Base-by-base conservation (phyloP, 64 coral and sea anemone genomes). In the Dendronephthya gigantea region DNA sequence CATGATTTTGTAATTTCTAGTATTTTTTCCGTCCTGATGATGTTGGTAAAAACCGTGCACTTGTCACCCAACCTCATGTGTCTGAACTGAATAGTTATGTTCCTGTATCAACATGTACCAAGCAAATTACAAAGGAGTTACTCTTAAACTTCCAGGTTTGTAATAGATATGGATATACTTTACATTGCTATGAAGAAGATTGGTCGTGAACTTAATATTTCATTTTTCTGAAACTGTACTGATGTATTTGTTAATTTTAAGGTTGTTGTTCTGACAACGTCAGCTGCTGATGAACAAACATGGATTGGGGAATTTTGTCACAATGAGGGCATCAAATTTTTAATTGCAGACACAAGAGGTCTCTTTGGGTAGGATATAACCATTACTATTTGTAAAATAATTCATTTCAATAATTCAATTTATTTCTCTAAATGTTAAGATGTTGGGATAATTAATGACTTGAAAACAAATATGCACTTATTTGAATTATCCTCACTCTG, bases 251-350 rank as follows among this genome's bases (percentile, higher is more conserved):
- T 40, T 43, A 30, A 33, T 39, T 83, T 87, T 15, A 27, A 97
- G 94, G 94, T 97, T 36, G 89, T 97, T 49, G 94, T 97, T 10
- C 89, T 97, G 2, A 91, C 94, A 31, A 79, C 93, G 22, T 97
- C 94, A 11, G 89, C 79, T n/a, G 14, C 93, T 36, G 94, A 97
- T 9, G 94, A 97, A 69, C 94, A 97, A 31, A 51, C 86, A 12
- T 97, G 91, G 94, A 87, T 89, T 38, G 86, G 94, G 32, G 94
- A 97, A 83, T 93, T 97, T 79, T 97, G 94, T 83, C 94, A 97
- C 86, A 62, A 83, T 68, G 90, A 90, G 48, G 92, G 94, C 39
- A 97, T 97, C 49, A 97, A 97, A 84, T 89, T 97, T 45, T 93
- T 97, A 28, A 87, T 97, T 59, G 83, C 94, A 40, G 89, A 91